Base-by-base conservation (phyloP, 2,113 vertebrate genomes). In the Notechis scutatus region DNA sequence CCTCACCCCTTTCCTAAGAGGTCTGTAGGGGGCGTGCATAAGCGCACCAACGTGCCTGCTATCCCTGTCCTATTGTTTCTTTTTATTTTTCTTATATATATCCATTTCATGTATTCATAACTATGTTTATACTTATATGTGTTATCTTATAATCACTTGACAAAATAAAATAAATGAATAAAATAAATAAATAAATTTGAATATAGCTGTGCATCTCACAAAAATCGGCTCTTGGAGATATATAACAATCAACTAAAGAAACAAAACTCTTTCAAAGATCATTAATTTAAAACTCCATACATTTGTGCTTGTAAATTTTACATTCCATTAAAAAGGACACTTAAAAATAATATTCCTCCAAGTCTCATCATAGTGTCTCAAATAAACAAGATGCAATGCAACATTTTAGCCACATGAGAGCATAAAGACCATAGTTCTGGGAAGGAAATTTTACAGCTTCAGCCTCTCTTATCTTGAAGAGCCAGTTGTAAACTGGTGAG, bases 401-500 rank as follows among this genome's bases (percentile, higher is more conserved):
- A 23, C 87, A 61, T 39, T n/a, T 34, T 94, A 95, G 87, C 93
- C 94, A 95, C 95, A 52, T 57, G 94, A 92, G 93, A 94, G 94
- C 94, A 93, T 0, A 59, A 89, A 50, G 87, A 87, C 81, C 91
- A 56, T 64, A 26, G 54, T 52, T 92, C 90, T 50, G 12, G 47
- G 61, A 18, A 12, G 3, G 0, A 7, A 52, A 85, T 15, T 64
- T 56, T 7, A 8, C 0, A 0, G 1, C 0, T 14, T 18, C 5
- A 0, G 0, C 3, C 20, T 74, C 0, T 87, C 24, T 0, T 39
- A 64, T 20, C 74, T 90, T 29, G 5, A 21, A 11, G 10, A 64
- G 34, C 4, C 47, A 34, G 18, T 11, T 2, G 61, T 4, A 93
- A 0, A 0, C 0, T 5, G 0, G 59, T 0, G 0, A 57, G 34